Percentiles rank a stretch among this genome's conserved stretches.
phyloP scores from a whole-genome alignment of 23 tunicate species.

The Trididemnum miniatum region DNA sequence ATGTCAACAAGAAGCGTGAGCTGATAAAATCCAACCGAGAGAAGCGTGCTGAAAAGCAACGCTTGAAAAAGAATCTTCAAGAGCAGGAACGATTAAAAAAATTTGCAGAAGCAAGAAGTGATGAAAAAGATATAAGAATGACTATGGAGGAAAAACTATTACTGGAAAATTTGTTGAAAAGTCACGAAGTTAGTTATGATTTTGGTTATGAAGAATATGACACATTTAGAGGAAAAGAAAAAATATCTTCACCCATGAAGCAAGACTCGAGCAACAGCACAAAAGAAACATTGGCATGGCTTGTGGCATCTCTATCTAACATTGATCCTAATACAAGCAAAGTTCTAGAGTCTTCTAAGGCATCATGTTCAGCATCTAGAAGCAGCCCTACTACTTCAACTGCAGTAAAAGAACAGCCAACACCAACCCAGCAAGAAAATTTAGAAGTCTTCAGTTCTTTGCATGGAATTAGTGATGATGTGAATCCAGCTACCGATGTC shows the following conservation, averaged over 20 bases:
- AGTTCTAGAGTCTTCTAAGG: not conserved
- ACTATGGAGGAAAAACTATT: slow-evolving; percentile 62
- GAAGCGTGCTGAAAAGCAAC: slow-evolving; percentile 50
- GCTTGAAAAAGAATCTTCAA: slow-evolving; percentile 45
- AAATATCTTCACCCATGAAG: slow-evolving; percentile 5
- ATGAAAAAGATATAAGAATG: slow-evolving; percentile 21
- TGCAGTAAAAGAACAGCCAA: no score
- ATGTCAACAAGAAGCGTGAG: slow-evolving; percentile 79
- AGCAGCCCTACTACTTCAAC: not conserved
- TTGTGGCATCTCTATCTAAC: slow-evolving; percentile 18
- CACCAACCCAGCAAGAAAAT: slow-evolving; percentile 22
- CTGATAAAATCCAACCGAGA: slow-evolving; percentile 71
- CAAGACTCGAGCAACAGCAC: not conserved
- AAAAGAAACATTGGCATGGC: slow-evolving; percentile 26
- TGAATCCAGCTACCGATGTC: not conserved
- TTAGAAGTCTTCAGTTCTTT: slow-evolving; percentile 60
- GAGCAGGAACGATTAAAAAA: slow-evolving; percentile 69
- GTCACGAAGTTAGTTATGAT: slow-evolving; percentile 77
- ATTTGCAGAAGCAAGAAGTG: slow-evolving; percentile 13
- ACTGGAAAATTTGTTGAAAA: slow-evolving; percentile 57
- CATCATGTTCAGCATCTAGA: not conserved
- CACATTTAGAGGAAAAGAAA: slow-evolving; percentile 66
- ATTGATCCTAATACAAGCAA: not conserved
- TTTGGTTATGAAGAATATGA: slow-evolving; percentile 75
- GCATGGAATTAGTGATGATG: slow-evolving; percentile 45